These are phyloP conservation scores for Sinocyclocheilus grahami DNA, from an alignment of 2,113 vertebrate species.

Conservation along the genomic window DNA sequence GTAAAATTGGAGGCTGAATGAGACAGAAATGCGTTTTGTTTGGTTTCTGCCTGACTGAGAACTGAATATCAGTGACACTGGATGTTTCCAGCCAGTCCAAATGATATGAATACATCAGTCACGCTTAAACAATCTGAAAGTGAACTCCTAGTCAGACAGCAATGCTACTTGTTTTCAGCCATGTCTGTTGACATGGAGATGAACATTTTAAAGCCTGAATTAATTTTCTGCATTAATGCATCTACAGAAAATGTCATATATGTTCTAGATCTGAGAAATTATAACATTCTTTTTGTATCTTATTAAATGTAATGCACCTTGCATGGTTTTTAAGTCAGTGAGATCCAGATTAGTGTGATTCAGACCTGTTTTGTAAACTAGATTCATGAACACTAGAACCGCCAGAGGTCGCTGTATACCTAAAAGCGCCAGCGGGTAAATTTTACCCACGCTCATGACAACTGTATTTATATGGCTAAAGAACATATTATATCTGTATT, in stretches of 20 bases:
- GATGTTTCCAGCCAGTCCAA: conserved; percentile 55
- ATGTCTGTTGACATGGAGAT: background rate
- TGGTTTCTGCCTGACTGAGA: conserved; percentile 48
- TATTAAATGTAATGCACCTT: background rate
- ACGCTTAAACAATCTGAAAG: conserved; percentile 45
- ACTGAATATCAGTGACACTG: conserved; percentile 51
- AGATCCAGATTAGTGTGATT: background rate
- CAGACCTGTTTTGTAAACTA: background rate
- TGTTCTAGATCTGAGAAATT: background rate
- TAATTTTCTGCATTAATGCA: background rate
- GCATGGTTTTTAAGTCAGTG: background rate
- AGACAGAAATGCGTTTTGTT: conserved; percentile 51
- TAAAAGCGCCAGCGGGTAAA: too few species aligned
- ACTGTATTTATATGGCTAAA: too few species aligned
- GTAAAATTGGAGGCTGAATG: conserved; percentile 24
- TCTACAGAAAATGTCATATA: background rate
- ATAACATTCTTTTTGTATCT: background rate
- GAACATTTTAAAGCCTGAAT: conserved; percentile 18
- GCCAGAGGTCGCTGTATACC: too few species aligned
- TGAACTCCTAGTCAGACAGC: conserved; percentile 44
- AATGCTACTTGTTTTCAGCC: conserved; percentile 25
- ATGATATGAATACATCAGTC: conserved; percentile 50
- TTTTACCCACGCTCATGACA: too few species aligned
- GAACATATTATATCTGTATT: too few species aligned
- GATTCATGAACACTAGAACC: background rate